phyloP scores from a whole-genome alignment of 2,888 invertebrate genomes.

The Trachelus stipa region DNA sequence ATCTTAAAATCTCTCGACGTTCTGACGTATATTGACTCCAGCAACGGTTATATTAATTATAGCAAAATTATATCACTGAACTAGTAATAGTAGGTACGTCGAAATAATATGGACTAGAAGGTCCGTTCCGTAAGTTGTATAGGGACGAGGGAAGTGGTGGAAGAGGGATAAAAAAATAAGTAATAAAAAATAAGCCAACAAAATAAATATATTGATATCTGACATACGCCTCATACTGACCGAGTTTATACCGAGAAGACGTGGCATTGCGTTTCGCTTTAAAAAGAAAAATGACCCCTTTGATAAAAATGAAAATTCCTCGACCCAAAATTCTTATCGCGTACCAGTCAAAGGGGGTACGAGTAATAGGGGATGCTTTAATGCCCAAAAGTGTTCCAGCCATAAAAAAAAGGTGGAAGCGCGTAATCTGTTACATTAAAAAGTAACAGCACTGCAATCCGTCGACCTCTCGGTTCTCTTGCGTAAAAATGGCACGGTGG shows the following conservation, averaged over 20 bases:
- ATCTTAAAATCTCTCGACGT: neutral
- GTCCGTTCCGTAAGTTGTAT: neutral
- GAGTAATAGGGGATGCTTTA: neutral
- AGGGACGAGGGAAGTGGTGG: conserved; percentile 7
- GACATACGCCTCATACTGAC: conserved; percentile 27
- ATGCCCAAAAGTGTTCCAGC: neutral
- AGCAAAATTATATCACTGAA: neutral
- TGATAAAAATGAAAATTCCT: neutral
- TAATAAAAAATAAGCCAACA: conserved; percentile 53
- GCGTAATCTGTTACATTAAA: neutral
- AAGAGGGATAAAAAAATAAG: conserved; percentile 32
- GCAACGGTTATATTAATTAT: neutral
- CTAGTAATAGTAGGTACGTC: neutral
- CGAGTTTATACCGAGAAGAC: conserved; percentile 18
- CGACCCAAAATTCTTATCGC: neutral
- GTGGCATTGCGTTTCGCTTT: conserved; percentile 9
- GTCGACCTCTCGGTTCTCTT: neutral
- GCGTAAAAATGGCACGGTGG: conserved; percentile 3
- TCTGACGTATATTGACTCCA: neutral
- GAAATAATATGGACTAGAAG: neutral
- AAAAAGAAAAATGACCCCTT: neutral
- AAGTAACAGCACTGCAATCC: neutral
- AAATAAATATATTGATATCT: conserved; percentile 52
- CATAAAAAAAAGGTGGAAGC: neutral
- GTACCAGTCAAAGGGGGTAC: neutral